Evolutionary conservation across 2,113 vertebrate genomes (phyloP), one percentile per base, ranked within the genome.

Genomic region (Pyrgilauda ruficollis): DNA sequence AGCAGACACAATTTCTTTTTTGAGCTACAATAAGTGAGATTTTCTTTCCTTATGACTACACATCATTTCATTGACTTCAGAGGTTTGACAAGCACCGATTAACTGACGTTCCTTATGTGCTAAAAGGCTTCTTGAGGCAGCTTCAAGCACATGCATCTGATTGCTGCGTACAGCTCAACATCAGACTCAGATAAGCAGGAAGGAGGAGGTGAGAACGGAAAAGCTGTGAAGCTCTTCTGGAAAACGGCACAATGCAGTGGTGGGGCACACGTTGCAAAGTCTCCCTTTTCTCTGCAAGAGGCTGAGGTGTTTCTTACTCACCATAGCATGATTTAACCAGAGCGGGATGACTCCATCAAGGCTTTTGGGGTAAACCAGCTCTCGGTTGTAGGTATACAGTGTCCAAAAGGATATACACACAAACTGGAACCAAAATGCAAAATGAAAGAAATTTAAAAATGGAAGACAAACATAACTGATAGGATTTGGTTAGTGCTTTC

Each of bases 261-360:
- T 46, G 67, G 55, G 64, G 67, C 46, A 66, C 27, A 12, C 2
- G 0, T 28, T 81, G 62, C 53, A 76, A 80, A 43, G 44, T 24
- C 20, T 53, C 23, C 44, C 70, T 94, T 84, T 94, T 78, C 35
- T 56, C 17, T 50, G 84, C 9, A 15, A 44, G 85, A 80, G 49
- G 67, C 77, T 59, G n/a, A 28, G 28, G 18, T 52, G 44, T 91
- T 91, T 91, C 43, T 79, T 88, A 98, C 98, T 97, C 91, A 99
- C 99, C 98, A 99, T 98, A 26, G 98, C 98, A 0, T 99, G 99
- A 89, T 99, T 99, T 64, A 98, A 53, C 99, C 99, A 99, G 6
- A 46, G 63, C 2, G 99, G 98, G 88, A 99, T 98, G 95, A 98
- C 72, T 39, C 27, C 35, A 74, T 99, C 99, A 14, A 99, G 91